phyloP scores from a whole-genome alignment of 2,888 invertebrate species.

The Nomada ferruginata region DNA sequence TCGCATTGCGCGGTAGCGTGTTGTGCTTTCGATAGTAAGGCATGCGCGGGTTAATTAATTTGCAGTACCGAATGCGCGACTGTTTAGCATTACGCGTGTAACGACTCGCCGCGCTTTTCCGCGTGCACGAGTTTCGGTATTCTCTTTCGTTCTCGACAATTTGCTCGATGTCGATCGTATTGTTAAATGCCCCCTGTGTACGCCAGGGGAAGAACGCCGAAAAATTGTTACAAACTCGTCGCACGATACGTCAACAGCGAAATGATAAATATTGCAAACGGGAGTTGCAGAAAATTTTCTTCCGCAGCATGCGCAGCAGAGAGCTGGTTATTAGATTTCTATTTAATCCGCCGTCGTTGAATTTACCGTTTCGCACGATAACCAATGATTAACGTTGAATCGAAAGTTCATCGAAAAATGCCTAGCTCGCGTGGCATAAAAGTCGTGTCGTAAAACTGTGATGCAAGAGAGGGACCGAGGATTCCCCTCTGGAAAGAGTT shows the following conservation, averaged over 20 bases:
- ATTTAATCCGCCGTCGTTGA: neutral
- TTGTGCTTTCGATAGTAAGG: constrained; percentile 54
- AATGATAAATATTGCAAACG: neutral
- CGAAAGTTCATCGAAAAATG: constrained; percentile 10
- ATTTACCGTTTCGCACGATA: neutral
- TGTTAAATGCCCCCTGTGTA: constrained; percentile 1
- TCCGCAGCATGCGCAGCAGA: no score
- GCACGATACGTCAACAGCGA: no score
- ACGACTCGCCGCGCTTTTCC: constrained; percentile 36
- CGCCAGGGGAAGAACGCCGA: no score
- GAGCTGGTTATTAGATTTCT: neutral
- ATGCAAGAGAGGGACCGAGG: neutral
- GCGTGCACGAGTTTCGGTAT: neutral
- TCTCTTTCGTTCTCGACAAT: constrained; percentile 36
- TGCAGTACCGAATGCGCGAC: constrained; percentile 28
- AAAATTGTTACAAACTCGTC: no score
- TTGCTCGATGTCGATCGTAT: constrained; percentile 22
- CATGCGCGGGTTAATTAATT: constrained; percentile 57
- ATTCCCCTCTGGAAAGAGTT: constrained; percentile 32
- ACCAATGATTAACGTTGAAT: neutral
- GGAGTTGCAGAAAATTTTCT: neutral
- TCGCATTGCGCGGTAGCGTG: constrained; percentile 52
- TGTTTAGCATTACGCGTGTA: constrained; percentile 53
- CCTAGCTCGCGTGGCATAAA: constrained; percentile 9
- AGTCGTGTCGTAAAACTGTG: constrained; percentile 3